Evolutionary conservation across 2,113 vertebrate genomes (phyloP), one percentile per base, ranked within the genome.

Genomic region (Phainopepla nitens): DNA sequence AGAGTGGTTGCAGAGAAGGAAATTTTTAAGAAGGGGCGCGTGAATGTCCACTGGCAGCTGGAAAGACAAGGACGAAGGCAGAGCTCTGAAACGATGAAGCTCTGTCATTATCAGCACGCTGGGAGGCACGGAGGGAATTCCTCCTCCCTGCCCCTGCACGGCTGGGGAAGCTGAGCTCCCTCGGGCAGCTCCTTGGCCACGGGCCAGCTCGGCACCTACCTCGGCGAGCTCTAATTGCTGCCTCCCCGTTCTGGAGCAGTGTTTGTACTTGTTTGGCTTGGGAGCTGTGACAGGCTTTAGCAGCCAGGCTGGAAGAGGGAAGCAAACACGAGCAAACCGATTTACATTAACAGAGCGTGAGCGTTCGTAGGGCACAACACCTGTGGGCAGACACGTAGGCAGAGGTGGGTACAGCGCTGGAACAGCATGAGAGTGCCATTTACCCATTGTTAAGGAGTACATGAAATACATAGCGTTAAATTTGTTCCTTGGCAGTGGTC

Each of bases 361-460:
- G 70, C 27, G 77, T 9, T 82, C 24, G 1, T 14, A 8, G 51
- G 54, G 82, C 91, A 44, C 47, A 68, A 2, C 79, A 91, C 93
- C 95, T 95, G 95, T 87, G 94, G 90, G 90, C 92, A 95, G 90
- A 96, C 94, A 96, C 92, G 94, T 96, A 95, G 93, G 8, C 92
- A 82, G 82, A 2, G 0, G 45, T 54, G 71, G 91, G 75, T 20
- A 41, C 44, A 42, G 42, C 82, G 6, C 86, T 86, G 86, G 42
- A 31, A 16, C 56, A 58, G 81, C 76, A 14, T 31, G 39, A 77
- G 66, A 83, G 56, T 13, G 92, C 82, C 90, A 36, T 75, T 90
- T 86, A 51, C 33, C 82, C 72, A 53, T 93, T 96, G 93, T 93
- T 68, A 24, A 36, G 86, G 54, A 80, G 71, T 25, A 73, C 76